Percentiles rank a stretch among this genome's conserved stretches.
Evolutionary conservation across 1,140 invertebrate species (phyloP).

Genomic region (Cepaea nemoralis): DNA sequence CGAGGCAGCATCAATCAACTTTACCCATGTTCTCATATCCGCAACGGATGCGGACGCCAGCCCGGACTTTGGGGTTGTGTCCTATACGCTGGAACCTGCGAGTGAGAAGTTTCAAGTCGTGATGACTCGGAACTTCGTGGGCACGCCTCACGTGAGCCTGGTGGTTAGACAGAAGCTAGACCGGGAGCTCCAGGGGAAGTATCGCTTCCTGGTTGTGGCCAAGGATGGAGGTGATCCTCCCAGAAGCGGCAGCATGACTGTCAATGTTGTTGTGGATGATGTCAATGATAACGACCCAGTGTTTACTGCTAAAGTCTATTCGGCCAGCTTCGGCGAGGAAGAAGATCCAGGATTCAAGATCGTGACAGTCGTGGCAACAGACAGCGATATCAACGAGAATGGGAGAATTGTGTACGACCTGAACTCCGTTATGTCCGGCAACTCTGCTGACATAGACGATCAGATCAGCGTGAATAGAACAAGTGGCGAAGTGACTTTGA

Average conservation of each 20-base stretch:
- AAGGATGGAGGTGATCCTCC: conserved; percentile 91
- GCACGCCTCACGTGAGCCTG: conserved; percentile 45
- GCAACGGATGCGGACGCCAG: conserved; percentile 71
- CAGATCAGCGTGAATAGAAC: conserved; percentile 31
- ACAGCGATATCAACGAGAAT: conserved; percentile 90
- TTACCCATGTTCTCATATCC: conserved; percentile 78
- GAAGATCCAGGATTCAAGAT: conserved; percentile 53
- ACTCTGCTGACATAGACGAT: conserved; percentile 8
- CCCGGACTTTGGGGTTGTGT: conserved; percentile 72
- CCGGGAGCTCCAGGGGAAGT: conserved; percentile 83
- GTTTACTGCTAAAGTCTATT: conserved; percentile 83
- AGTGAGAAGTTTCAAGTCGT: conserved; percentile 40
- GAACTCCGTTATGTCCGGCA: conserved; percentile 50
- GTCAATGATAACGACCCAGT: conserved; percentile 92
- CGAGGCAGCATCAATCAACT: conserved; percentile 70
- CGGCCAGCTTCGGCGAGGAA: conserved; percentile 77
- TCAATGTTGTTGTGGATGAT: conserved; percentile 83
- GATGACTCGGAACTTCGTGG: conserved; percentile 40
- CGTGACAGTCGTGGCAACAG: conserved; percentile 82
- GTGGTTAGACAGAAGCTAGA: conserved; percentile 78
- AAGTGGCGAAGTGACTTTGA: conserved; percentile 34
- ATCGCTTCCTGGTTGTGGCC: conserved; percentile 87
- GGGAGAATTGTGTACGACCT: conserved; percentile 83
- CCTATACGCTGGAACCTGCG: conserved; percentile 51
- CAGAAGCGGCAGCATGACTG: conserved; percentile 84